These are phyloP conservation scores for Vanessa atalanta DNA, from an alignment of 1,140 invertebrate genomes.

Conservation along the genomic window DNA sequence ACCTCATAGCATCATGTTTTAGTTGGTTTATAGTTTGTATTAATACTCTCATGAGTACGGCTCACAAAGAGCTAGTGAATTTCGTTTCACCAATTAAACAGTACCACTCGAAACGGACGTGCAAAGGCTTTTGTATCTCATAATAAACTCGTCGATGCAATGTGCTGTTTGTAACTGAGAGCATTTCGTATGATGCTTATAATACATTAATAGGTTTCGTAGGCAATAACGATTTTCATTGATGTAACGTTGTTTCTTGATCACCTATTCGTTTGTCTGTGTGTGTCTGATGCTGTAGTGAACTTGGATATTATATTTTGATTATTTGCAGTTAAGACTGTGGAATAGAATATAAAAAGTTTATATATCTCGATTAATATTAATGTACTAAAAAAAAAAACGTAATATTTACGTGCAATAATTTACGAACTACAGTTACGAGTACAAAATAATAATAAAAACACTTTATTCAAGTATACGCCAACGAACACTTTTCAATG, in stretches of 20 bases:
- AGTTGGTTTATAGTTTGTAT: slow-evolving; percentile 51
- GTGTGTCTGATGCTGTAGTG: not conserved
- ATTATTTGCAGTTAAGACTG: too few relatives aligned
- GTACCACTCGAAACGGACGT: slow-evolving; percentile 53
- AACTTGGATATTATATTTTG: too few relatives aligned
- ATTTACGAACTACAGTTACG: too few relatives aligned
- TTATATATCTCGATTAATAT: too few relatives aligned
- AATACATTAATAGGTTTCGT: slow-evolving; percentile 15
- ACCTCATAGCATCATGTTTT: slow-evolving; percentile 41
- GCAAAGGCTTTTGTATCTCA: slow-evolving; percentile 67
- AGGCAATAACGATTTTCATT: slow-evolving; percentile 5
- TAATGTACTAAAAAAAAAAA: too few relatives aligned
- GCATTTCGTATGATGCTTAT: slow-evolving; percentile 8
- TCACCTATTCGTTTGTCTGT: not conserved
- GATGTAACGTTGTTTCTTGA: slow-evolving; percentile 16
- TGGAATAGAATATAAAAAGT: too few relatives aligned
- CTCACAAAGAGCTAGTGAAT: slow-evolving; percentile 50
- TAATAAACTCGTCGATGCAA: slow-evolving; percentile 58
- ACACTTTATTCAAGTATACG: too few relatives aligned
- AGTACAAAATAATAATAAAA: too few relatives aligned
- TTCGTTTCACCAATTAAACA: slow-evolving; percentile 65
- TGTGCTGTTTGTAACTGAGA: slow-evolving; percentile 32
- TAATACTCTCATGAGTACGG: slow-evolving; percentile 48
- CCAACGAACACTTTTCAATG: too few relatives aligned
- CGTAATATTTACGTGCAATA: too few relatives aligned